A percentile compares a stretch with the other conserved stretches of the same genome.
phyloP scores from a whole-genome alignment of 2,797 vertebrate species.

The Oreochromis grahami region DNA sequence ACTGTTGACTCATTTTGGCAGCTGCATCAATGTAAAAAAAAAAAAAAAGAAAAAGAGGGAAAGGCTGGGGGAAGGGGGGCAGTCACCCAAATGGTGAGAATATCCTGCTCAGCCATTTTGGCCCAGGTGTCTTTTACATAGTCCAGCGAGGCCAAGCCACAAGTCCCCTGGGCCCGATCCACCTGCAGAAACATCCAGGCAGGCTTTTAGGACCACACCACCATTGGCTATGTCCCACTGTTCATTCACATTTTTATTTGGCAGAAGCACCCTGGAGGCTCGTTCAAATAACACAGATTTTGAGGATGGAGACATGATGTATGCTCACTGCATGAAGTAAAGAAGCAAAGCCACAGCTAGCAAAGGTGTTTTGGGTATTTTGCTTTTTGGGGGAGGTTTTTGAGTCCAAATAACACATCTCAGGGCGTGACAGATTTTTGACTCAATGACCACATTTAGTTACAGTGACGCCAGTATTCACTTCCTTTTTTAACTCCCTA shows the following conservation, averaged over 20 bases:
- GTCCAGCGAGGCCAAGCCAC: conserved; percentile 37
- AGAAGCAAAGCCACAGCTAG: neutral
- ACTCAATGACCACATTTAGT: conserved; percentile 8
- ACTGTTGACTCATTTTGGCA: conserved; percentile 50
- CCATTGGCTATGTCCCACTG: conserved; percentile 17
- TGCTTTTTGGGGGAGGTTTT: neutral
- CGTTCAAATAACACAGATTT: neutral
- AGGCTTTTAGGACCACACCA: conserved; percentile 16
- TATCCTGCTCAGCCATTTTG: conserved; percentile 55
- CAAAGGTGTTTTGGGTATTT: neutral
- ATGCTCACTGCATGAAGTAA: neutral
- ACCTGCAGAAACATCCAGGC: conserved; percentile 46
- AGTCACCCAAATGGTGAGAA: conserved; percentile 53
- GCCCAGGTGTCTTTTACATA: conserved; percentile 49
- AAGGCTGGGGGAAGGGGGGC: neutral
- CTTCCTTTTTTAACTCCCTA: conserved; percentile 14
- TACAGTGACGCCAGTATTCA: conserved; percentile 16
- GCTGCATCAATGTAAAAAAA: conserved; percentile 27
- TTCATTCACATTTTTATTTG: conserved; percentile 64
- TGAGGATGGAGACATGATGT: neutral
- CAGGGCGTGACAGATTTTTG: conserved; percentile 3
- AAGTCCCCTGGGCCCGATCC: conserved; percentile 44
- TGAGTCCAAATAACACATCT: neutral
- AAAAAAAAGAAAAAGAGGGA: neutral
- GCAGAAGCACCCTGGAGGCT: neutral